Base-by-base conservation (phyloP, 2,113 vertebrate species). In the Abramis brama region DNA sequence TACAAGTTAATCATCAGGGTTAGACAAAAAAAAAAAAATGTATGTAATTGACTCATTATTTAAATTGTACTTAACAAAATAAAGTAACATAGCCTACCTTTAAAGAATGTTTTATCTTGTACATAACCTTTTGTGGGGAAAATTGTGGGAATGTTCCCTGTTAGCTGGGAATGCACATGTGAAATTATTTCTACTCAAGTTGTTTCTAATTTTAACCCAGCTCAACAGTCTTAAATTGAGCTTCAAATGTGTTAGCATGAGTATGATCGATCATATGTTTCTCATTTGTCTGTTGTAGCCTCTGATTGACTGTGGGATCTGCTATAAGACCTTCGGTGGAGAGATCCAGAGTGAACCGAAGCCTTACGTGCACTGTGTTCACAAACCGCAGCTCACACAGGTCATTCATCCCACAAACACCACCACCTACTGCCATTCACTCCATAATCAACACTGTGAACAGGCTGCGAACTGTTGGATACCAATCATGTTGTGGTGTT, bases 351-450 rank as follows among this genome's bases (percentile, higher is more conserved):
- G 12, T 0, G 21, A 0, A 0, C 93, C 94, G 1, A 90, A 62
- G 19, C 94, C 94, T 0, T 95, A 94, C 1, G 33, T 95, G 5
- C 91, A 94, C 91, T 95, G 95, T 55, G 85, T 95, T 88, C 92
- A 95, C 90, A 95, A 68, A 45, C 94, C 93, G 0, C 85, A 91
- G 81, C 25, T 95, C 73, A 94, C 93, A 2, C 1, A 87, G 93
- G 95, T 95, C 87, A 64, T 74, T 79, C 36, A 19, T 15, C 6
- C 33, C 13, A 5, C 15, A 13, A 33, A 27, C 7, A 25, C 23
- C 62, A 25, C 19, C 30, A 33, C 39, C 3, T 43, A 84, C 11
- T 47, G 3, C 10, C n/a, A 52, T 77, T 75, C 84, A 15, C 66
- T 4, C 15, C 36, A 1, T 43, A 73, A 17, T 76, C 2, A 73